Percentiles rank a stretch among this genome's conserved stretches.
phyloP scores from a whole-genome alignment of 1,140 invertebrate genomes.

The Ooceraea biroi region DNA sequence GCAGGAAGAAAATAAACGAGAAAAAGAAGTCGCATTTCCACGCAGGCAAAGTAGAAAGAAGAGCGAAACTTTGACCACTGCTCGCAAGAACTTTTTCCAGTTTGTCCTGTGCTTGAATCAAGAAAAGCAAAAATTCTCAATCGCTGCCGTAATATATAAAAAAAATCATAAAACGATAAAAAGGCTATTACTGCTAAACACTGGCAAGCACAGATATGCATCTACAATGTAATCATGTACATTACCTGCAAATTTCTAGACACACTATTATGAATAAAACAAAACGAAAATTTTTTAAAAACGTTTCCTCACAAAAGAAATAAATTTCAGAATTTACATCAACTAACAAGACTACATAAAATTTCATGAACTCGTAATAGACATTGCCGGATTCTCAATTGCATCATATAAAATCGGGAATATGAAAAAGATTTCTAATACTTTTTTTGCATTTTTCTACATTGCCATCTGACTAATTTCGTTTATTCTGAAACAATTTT shows the following conservation, averaged over 20 bases:
- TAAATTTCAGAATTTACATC: too few species aligned
- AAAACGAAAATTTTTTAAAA: background rate
- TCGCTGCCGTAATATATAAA: background rate
- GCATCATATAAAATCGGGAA: background rate
- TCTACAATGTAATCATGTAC: background rate
- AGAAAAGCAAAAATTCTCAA: slow-evolving; percentile 20
- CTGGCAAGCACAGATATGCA: too few species aligned
- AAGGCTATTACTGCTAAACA: slow-evolving; percentile 7
- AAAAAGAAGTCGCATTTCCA: slow-evolving; percentile 7
- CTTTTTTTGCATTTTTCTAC: background rate
- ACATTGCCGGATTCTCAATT: background rate
- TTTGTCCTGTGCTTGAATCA: background rate
- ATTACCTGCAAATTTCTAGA: background rate
- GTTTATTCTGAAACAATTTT: slow-evolving; percentile 7
- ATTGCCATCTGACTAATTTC: slow-evolving; percentile 29
- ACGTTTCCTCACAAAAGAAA: background rate
- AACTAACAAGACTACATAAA: background rate
- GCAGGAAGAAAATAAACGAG: slow-evolving; percentile 2
- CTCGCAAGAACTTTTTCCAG: slow-evolving; percentile 28
- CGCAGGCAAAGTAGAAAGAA: slow-evolving; percentile 48
- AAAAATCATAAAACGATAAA: slow-evolving; percentile 31
- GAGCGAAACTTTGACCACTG: slow-evolving; percentile 29
- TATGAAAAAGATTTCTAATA: slow-evolving; percentile 10
- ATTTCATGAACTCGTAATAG: background rate
- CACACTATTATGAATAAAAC: background rate